Conservation (phyloP, 2,888 invertebrate species). For the Cyaniris semiargus region DNA sequence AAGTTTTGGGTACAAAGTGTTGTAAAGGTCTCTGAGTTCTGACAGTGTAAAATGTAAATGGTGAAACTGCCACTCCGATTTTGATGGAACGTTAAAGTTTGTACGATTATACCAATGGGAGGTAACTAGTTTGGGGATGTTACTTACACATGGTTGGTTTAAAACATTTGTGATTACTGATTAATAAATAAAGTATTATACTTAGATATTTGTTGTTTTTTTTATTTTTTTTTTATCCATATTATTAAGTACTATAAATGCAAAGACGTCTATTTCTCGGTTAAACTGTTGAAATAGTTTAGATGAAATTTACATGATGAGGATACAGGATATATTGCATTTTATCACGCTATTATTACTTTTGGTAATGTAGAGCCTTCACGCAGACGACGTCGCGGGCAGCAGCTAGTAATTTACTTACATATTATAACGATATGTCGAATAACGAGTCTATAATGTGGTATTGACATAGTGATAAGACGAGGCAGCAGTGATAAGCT, state of each 20-base stretch:
- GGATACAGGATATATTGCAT: too few relatives aligned
- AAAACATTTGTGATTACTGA: conserved; percentile 11
- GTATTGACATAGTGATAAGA: neutral
- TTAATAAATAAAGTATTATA: conserved; percentile 3
- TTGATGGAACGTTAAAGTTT: neutral
- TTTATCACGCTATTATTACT: too few relatives aligned
- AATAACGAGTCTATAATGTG: neutral
- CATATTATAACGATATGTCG: neutral
- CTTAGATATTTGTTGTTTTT: neutral
- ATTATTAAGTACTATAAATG: neutral
- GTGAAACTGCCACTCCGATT: neutral
- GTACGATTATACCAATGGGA: neutral
- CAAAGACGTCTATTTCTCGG: too few relatives aligned
- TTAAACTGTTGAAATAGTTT: too few relatives aligned
- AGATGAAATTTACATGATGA: too few relatives aligned
- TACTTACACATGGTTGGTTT: neutral
- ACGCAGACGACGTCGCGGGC: too few relatives aligned
- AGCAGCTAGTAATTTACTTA: too few relatives aligned
- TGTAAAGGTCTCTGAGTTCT: neutral
- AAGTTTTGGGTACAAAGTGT: neutral
- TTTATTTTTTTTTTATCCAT: neutral
- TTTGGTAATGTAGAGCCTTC: too few relatives aligned
- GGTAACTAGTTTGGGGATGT: neutral
- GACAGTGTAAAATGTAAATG: neutral
- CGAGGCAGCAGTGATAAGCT: conserved; percentile 6